Evolutionary conservation across 2,797 vertebrate genomes (phyloP), one percentile per base, ranked within the genome.

Genomic region (Ambastaia sidthimunki): DNA sequence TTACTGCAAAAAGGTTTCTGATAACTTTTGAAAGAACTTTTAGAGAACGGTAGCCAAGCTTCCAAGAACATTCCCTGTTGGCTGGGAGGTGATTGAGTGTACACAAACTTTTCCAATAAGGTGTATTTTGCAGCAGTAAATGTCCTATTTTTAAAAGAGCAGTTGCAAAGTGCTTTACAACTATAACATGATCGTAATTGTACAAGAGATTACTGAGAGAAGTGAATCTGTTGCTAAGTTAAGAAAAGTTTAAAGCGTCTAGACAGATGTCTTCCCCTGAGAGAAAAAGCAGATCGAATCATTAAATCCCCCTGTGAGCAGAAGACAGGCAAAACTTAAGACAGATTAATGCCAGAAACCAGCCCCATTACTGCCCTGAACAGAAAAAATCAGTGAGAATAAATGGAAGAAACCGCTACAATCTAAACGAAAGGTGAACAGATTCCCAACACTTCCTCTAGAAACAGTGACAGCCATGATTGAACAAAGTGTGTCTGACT

Each of bases 171-270:
- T 80, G 57, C 48, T 60, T 80, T 67, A 75, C 25, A 52, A 23
- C 48, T 34, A 23, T 16, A 66, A 72, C 57, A 68, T 54, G 25
- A 41, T 31, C 47, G 31, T 83, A 76, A 73, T 60, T 68, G 41
- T 68, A 80, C 62, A 23, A 18, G 60, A 66, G 34, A 80, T 62
- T 48, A 71, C 19, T 3, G 7, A 82, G 44, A 48, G 44, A 80
- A 66, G 71, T 74, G 66, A 78, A 80, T 74, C 74, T 83, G 80
- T 76, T 68, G 80, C 71, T 57, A 74, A 69, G 74, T 75, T 78
- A 82, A 71, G 67, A 86, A 80, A 37, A 86, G 65, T 57, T 80
- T 55, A 80, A 78, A 76, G 78, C 52, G 75, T 83, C 85, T 84
- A 68, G 78, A 73, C 62, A 21, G 59, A 81, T 70, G 62, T 41